phyloP scores from a whole-genome alignment of 2,888 invertebrate genomes.

The Tenthredo mesomela region DNA sequence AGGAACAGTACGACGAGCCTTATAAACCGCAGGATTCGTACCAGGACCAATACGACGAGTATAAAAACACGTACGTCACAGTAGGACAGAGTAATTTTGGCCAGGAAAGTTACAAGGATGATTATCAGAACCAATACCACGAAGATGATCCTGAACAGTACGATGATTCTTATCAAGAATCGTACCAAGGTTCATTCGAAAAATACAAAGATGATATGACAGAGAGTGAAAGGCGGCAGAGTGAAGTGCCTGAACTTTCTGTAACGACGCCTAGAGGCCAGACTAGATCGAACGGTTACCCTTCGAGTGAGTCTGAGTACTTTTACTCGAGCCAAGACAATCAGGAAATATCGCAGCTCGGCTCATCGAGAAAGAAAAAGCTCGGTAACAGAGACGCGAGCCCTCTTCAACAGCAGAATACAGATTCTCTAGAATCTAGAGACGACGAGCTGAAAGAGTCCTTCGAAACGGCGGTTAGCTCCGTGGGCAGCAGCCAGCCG shows the following conservation, averaged over 20 bases:
- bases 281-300: conserved; percentile 72
- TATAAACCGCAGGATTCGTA: conserved; percentile 64
- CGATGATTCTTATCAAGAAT: conserved; percentile 68
- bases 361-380: conserved; percentile 69
- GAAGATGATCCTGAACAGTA: conserved; percentile 67
- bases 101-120: conserved; percentile 57
- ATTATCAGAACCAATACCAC: conserved; percentile 65
- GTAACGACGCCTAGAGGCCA: conserved; percentile 72
- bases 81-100: conserved; percentile 10
- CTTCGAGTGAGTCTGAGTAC: conserved; percentile 69
- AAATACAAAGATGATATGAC: conserved; percentile 65
- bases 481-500: conserved; percentile 74
- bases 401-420: conserved; percentile 77
- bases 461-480: conserved; percentile 80
- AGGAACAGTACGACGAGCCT: conserved; percentile 53
- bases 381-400: conserved; percentile 72
- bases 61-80: conserved; percentile 31
- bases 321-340: conserved; percentile 68
- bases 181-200: conserved; percentile 70
- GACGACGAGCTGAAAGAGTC: conserved; percentile 81
- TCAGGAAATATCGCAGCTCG: conserved; percentile 67
- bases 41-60: conserved; percentile 58
- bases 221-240: conserved; percentile 62
- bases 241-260: conserved; percentile 72
- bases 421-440: conserved; percentile 80